Evolutionary conservation across 2,797 vertebrate genomes (phyloP).

Genomic region (Phrynocephalus forsythii): DNA sequence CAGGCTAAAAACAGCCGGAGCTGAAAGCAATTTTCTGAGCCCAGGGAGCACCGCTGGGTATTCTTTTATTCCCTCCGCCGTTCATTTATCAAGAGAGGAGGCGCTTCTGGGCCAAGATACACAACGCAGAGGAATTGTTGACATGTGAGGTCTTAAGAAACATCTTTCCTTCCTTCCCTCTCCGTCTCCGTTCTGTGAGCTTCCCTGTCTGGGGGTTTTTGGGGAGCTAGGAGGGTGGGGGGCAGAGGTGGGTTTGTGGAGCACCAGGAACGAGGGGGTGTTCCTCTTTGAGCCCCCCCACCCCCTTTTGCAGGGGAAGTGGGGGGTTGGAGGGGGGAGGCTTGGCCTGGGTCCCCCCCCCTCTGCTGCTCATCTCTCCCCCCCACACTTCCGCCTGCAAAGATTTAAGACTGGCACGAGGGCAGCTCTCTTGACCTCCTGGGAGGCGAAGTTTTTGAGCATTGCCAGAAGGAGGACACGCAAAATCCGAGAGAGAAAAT

Average conservation of each 20-base stretch:
- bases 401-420: background rate
- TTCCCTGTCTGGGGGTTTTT: background rate
- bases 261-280: background rate
- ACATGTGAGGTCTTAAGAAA: background rate
- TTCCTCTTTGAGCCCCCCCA: background rate
- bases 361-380: too few species aligned
- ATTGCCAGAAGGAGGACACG: too few species aligned
- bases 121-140: constrained; percentile 18
- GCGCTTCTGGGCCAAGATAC: constrained; percentile 14
- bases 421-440: background rate
- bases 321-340: too few species aligned
- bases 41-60: background rate
- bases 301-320: background rate
- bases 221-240: background rate
- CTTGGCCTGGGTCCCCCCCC: too few species aligned
- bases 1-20: background rate
- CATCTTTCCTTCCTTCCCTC: background rate
- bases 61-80: background rate
- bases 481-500: background rate
- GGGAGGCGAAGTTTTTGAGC: background rate
- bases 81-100: constrained; percentile 31
- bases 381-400: background rate
- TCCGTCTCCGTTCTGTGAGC: background rate
- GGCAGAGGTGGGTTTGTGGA: background rate
- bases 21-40: constrained; percentile 24